Percentiles rank a stretch among this genome's conserved stretches.
Conservation (phyloP, 64 coral and sea anemone genomes). For the Actinia tenebrosa region DNA sequence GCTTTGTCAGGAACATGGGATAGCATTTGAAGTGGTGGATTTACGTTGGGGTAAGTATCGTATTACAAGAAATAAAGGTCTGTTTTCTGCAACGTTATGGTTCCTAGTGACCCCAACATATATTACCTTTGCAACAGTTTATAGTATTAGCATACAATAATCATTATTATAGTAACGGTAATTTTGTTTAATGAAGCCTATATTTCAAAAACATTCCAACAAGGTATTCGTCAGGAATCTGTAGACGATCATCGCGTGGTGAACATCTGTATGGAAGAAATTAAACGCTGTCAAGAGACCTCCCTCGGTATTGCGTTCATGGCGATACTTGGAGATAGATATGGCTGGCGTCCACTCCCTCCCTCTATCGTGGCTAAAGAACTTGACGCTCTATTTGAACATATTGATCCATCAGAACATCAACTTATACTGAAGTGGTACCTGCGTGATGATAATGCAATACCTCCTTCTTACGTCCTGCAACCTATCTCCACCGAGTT, state of each 20-base stretch:
- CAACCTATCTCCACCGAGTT: slow-evolving; percentile 45
- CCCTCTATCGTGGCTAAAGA: slow-evolving; percentile 25
- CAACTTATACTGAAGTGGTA: slow-evolving; percentile 29
- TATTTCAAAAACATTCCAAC: too few species aligned
- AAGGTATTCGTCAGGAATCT: slow-evolving; percentile 51
- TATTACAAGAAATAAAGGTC: too few species aligned
- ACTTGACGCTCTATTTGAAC: slow-evolving; percentile 21
- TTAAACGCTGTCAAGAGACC: slow-evolving; percentile 56
- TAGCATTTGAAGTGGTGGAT: slow-evolving; percentile 59
- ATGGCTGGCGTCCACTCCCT: slow-evolving; percentile 43
- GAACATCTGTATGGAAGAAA: slow-evolving; percentile 59
- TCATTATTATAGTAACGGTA: too few species aligned
- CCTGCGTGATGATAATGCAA: slow-evolving; percentile 33
- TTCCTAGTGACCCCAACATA: too few species aligned
- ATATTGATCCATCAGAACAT: slow-evolving; percentile 23
- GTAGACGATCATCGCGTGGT: slow-evolving; percentile 53
- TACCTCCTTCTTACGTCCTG: slow-evolving; percentile 26
- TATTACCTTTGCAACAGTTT: too few species aligned
- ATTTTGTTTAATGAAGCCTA: too few species aligned
- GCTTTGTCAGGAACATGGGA: slow-evolving; percentile 41
- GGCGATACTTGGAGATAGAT: slow-evolving; percentile 46
- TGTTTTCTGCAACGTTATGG: too few species aligned
- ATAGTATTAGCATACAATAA: too few species aligned
- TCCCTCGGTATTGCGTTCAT: slow-evolving; percentile 46
- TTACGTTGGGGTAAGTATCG: slow-evolving; percentile 40